Conservation (phyloP, 1,140 invertebrate species). For the Euwallacea similis region DNA sequence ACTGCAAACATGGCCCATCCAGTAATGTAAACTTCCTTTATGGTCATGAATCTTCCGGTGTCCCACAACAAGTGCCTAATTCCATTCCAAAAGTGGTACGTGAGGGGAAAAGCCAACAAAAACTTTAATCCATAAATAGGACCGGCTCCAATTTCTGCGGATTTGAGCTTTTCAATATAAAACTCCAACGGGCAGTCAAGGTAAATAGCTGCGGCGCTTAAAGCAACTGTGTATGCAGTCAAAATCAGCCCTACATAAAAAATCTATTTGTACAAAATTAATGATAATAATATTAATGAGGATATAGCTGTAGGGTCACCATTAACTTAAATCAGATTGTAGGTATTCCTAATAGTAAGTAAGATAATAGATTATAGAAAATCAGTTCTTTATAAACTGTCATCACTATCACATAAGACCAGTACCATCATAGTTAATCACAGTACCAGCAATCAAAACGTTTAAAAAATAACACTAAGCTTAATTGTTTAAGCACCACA, state of each 20-base stretch:
- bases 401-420: too few species aligned
- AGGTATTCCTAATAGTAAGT: too few species aligned
- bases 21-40: slow-evolving; percentile 43
- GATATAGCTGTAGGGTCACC: too few species aligned
- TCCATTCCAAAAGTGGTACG: slow-evolving; percentile 46
- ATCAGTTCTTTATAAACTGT: too few species aligned
- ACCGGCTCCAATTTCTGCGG: slow-evolving; percentile 32
- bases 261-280: not conserved
- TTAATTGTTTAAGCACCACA: too few species aligned
- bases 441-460: too few species aligned
- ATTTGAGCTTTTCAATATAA: slow-evolving; percentile 42
- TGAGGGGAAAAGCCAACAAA: slow-evolving; percentile 43
- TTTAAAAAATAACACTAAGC: too few species aligned
- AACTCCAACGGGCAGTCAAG: slow-evolving; percentile 37
- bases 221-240: slow-evolving; percentile 37
- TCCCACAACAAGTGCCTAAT: slow-evolving; percentile 42
- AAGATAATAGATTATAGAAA: too few species aligned
- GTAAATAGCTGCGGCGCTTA: slow-evolving; percentile 36
- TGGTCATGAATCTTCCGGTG: slow-evolving; percentile 38
- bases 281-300: too few species aligned
- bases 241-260: slow-evolving; percentile 41
- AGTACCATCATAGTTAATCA: too few species aligned
- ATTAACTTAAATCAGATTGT: too few species aligned
- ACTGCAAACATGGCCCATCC: slow-evolving; percentile 42
- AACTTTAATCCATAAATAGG: slow-evolving; percentile 34